Conservation (phyloP, 1,140 invertebrate species). For the Orius laevigatus region DNA sequence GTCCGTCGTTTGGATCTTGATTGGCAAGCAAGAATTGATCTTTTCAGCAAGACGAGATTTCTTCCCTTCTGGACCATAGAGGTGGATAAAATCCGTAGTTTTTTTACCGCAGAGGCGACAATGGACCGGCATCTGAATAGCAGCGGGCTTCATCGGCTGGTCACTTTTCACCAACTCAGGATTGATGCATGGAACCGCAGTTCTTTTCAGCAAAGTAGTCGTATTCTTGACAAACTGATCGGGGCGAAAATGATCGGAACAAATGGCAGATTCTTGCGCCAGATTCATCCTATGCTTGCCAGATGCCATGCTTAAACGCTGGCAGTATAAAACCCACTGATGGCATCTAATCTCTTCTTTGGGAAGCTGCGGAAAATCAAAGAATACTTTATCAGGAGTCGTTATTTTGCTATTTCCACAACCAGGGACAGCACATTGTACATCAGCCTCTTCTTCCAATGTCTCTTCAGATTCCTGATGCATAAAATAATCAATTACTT, state of each 20-base stretch:
- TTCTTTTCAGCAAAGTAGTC: constrained; percentile 18
- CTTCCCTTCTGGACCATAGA: background rate
- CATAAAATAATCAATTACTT: constrained; percentile 20
- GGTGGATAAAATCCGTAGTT: constrained; percentile 3
- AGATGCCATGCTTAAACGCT: constrained; percentile 9
- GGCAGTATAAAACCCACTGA: constrained; percentile 21
- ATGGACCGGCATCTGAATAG: background rate
- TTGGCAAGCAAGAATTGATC: constrained; percentile 55
- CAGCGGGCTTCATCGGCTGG: background rate
- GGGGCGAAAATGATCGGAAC: constrained; percentile 20
- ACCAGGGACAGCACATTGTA: constrained; percentile 18
- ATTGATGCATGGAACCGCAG: constrained; percentile 20
- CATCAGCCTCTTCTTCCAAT: constrained; percentile 1
- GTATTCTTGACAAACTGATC: constrained; percentile 22
- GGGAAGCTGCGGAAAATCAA: constrained; percentile 14
- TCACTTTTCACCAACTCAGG: constrained; percentile 9
- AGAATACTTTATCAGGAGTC: constrained; percentile 19
- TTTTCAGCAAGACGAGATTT: constrained; percentile 39
- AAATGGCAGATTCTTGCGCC: constrained; percentile 15
- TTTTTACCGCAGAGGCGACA: background rate
- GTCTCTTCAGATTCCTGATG: background rate
- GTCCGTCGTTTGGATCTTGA: constrained; percentile 55
- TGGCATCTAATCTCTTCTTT: constrained; percentile 16
- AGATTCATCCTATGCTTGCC: constrained; percentile 15
- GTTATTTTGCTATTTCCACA: constrained; percentile 19